Percentiles rank a stretch among this genome's conserved stretches.
phyloP scores from a whole-genome alignment of 1,140 invertebrate species.

The Eciton burchellii region DNA sequence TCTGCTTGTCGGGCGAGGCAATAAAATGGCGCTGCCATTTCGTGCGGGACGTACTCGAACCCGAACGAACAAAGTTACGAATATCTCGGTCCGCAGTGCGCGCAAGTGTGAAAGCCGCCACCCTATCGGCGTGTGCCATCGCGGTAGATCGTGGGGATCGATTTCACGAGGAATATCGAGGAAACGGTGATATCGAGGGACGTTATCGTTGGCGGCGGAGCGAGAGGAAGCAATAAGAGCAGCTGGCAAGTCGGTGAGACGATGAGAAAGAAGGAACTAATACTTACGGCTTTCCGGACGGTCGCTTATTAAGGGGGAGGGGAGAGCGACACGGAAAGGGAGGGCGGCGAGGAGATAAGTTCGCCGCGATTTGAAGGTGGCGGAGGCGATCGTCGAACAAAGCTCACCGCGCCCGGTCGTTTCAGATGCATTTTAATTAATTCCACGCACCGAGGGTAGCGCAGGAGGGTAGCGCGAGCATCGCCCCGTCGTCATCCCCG shows the following conservation, averaged over 20 bases:
- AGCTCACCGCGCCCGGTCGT: slow-evolving; percentile 64
- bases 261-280: background rate
- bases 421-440: slow-evolving; percentile 80
- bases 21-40: slow-evolving; percentile 46
- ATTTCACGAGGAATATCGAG: slow-evolving; percentile 4
- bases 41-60: background rate
- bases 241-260: background rate
- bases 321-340: too few species aligned
- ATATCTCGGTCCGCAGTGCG: background rate
- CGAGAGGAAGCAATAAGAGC: background rate
- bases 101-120: background rate
- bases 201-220: slow-evolving; percentile 7
- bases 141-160: slow-evolving; percentile 5
- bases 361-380: slow-evolving; percentile 75
- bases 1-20: background rate
- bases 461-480: slow-evolving; percentile 45
- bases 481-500: slow-evolving; percentile 64
- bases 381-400: slow-evolving; percentile 51
- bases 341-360: slow-evolving; percentile 64
- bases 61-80: slow-evolving; percentile 50
- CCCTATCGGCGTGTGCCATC: background rate
- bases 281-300: background rate
- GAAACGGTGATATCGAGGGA: slow-evolving; percentile 22
- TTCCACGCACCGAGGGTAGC: slow-evolving; percentile 71
- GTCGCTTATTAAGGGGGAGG: slow-evolving; percentile 29